Evolutionary conservation across 2,888 invertebrate species (phyloP).

Genomic region (Drosophila meridionalis): DNA sequence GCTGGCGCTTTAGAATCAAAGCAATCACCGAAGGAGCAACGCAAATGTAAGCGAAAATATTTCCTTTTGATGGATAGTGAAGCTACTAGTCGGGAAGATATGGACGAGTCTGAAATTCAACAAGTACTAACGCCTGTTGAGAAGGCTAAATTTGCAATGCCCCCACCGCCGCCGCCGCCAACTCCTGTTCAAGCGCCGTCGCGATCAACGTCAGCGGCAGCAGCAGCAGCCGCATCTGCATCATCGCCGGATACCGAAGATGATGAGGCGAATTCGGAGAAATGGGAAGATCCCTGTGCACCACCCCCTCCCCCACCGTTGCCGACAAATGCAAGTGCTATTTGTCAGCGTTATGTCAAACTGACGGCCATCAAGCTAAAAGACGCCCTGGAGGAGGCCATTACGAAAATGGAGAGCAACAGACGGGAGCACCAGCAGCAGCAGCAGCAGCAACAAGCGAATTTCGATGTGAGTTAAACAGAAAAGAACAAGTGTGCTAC

Average conservation of each 20-base stretch:
- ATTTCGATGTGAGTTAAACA: slow-evolving; percentile 31
- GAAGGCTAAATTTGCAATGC: slow-evolving; percentile 47
- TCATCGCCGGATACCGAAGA: slow-evolving; percentile 52
- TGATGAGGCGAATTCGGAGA: slow-evolving; percentile 63
- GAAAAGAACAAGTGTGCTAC: background rate
- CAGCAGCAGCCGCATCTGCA: slow-evolving; percentile 16
- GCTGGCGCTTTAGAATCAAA: slow-evolving; percentile 71
- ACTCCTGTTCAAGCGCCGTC: slow-evolving; percentile 69
- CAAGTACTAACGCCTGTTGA: slow-evolving; percentile 54
- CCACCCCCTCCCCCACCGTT: slow-evolving; percentile 72
- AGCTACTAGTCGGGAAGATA: slow-evolving; percentile 23
- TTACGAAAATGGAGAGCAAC: slow-evolving; percentile 64
- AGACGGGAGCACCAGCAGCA: slow-evolving; percentile 46
- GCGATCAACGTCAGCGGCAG: slow-evolving; percentile 3
- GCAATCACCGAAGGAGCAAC: slow-evolving; percentile 46
- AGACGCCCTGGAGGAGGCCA: slow-evolving; percentile 70
- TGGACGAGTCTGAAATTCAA: slow-evolving; percentile 32
- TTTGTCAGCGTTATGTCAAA: slow-evolving; percentile 47
- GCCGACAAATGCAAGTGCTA: slow-evolving; percentile 36
- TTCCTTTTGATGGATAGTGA: slow-evolving; percentile 36
- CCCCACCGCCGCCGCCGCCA: slow-evolving; percentile 79
- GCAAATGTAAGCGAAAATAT: slow-evolving; percentile 41
- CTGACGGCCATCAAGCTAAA: slow-evolving; percentile 62
- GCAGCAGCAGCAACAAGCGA: slow-evolving; percentile 26
- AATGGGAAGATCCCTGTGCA: slow-evolving; percentile 69